Percentiles rank a stretch among this genome's conserved stretches.
These are phyloP conservation scores for Labroides dimidiatus DNA, from an alignment of 2,797 vertebrate species.

Conservation along the genomic window DNA sequence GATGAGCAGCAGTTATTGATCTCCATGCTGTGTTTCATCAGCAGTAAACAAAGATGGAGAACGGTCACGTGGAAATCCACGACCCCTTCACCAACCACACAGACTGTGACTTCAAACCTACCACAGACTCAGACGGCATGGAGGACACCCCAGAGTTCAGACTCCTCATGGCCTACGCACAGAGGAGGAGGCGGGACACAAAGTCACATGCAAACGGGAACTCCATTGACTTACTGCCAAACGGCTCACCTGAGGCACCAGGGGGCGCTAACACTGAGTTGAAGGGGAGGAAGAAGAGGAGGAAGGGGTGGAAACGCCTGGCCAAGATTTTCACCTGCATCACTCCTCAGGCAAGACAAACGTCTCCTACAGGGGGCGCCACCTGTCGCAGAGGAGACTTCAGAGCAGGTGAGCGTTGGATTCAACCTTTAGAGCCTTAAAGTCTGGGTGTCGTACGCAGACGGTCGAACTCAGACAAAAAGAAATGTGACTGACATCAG, in stretches of 20 bases:
- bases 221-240: fast-evolving
- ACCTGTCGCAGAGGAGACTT: fast-evolving
- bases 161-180: conserved; percentile 82
- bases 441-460: too few species aligned
- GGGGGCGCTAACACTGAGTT: background rate
- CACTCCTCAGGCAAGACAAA: background rate
- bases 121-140: conserved; percentile 10
- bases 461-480: too few species aligned
- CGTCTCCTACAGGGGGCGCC: fast-evolving
- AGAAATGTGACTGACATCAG: too few species aligned
- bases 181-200: conserved; percentile 50
- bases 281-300: background rate
- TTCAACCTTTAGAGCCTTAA: background rate
- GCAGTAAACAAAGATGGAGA: conserved; percentile 68
- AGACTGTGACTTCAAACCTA: background rate
- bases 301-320: conserved; percentile 8
- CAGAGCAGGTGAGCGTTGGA: background rate
- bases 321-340: conserved; percentile 30
- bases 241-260: background rate
- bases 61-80: conserved; percentile 52
- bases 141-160: conserved; percentile 78
- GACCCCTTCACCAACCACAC: conserved; percentile 4
- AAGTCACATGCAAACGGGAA: background rate
- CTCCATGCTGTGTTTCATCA: background rate
- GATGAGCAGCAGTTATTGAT: too few species aligned